Evolutionary conservation across 2,113 vertebrate species (phyloP), one percentile per base, ranked within the genome.

Genomic region (Ranitomeya variabilis): DNA sequence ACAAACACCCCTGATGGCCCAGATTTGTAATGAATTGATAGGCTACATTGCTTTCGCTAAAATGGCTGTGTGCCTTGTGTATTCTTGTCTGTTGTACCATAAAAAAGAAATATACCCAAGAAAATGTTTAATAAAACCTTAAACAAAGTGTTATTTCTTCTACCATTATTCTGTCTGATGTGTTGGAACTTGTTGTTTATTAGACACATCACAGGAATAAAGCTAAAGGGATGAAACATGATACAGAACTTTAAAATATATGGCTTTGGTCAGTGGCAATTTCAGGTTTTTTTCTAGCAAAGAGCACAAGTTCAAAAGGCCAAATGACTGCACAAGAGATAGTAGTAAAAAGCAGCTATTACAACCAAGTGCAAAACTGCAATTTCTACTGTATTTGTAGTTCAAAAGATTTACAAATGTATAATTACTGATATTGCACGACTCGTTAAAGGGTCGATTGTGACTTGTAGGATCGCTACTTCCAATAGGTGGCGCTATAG

Each of bases 51-150:
- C 31, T 73, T 73, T 14, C 31, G 37, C 71, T 7, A 74, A 16
- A 74, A 45, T 37, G 31, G 31, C 15, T 51, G 15, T 74, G 45
- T 74, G 71, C 31, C 71, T 37, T 74, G 13, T 74, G 71, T 51
- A 74, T 74, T 74, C 71, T 19, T 37, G 71, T 74, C 71, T 76
- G 73, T 52, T 52, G 45, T 76, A 76, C 73, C 21, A 76, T 76
- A 76, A 76, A 76, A 11, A 76, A 76, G 73, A 76, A 52, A 76
- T 76, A 76, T 52, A 76, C 73, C 73, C 45, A 76, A 4, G 45
- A 76, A 52, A 76, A 76, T 76, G 73, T 76, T 76, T 76, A 76
- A 76, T 76, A 76, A 76, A 76, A 76, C 73, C 73, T 76, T 76
- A 76, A 76, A 76, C 73, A 76, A 76, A 76, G 45, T 76, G 73